Conservation (phyloP, 2,888 invertebrate genomes). For the Andrena chrysosceles region DNA sequence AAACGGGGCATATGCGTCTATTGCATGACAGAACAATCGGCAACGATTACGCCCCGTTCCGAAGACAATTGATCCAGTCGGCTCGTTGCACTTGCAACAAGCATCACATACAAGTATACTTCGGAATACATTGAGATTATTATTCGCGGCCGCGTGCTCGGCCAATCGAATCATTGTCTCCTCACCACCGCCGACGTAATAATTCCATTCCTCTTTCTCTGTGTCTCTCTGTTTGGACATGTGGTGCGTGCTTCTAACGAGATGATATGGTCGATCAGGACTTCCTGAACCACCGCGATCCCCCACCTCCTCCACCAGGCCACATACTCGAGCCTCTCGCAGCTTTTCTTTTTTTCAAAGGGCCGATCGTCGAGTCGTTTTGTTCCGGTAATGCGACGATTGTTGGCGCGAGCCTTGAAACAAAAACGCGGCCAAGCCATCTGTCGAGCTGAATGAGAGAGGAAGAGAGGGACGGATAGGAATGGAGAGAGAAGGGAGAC, state of each 20-base stretch:
- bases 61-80: constrained; percentile 57
- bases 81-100: constrained; percentile 65
- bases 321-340: constrained; percentile 58
- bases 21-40: constrained; percentile 60
- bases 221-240: constrained; percentile 79
- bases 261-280: constrained; percentile 71
- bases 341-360: constrained; percentile 59
- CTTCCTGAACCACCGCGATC: constrained; percentile 63
- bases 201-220: constrained; percentile 51
- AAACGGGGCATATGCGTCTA: constrained; percentile 63
- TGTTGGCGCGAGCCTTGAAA: constrained; percentile 83
- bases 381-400: constrained; percentile 84
- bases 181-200: constrained; percentile 26
- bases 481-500: constrained; percentile 30
- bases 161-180: constrained; percentile 67
- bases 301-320: constrained; percentile 40
- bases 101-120: constrained; percentile 47
- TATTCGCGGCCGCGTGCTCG: constrained; percentile 59
- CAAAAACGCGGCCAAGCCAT: constrained; percentile 82
- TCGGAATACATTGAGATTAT: constrained; percentile 44
- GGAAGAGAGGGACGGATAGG: constrained; percentile 43
- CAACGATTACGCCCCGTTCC: constrained; percentile 64
- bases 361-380: constrained; percentile 81
- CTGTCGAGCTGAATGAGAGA: constrained; percentile 74
- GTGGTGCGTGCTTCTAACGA: constrained; percentile 76